Evolutionary conservation across 2,113 vertebrate genomes (phyloP).

Genomic region (Oryzias javanicus): DNA sequence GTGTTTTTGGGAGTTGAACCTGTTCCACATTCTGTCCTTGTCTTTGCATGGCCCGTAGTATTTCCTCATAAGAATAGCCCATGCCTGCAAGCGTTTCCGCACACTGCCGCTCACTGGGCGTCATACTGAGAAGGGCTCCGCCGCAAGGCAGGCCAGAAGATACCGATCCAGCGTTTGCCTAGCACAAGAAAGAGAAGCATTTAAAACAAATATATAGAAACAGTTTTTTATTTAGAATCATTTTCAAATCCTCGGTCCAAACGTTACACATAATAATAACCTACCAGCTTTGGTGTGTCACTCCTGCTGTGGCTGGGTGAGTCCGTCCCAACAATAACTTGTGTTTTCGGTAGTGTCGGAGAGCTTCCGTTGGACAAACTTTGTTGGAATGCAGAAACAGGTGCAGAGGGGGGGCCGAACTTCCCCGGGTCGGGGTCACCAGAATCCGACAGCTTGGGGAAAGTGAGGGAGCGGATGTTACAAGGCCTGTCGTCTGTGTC

Average conservation of each 20-base stretch:
- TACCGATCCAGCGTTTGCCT: constrained; percentile 58
- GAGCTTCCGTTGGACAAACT: constrained; percentile 81
- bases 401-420: constrained; percentile 34
- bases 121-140: constrained; percentile 79
- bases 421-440: constrained; percentile 67
- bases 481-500: constrained; percentile 78
- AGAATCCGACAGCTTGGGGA: constrained; percentile 93
- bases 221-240: background rate
- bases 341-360: constrained; percentile 41
- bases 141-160: constrained; percentile 51
- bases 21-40: constrained; percentile 95
- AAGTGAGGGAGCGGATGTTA: constrained; percentile 96
- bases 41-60: constrained; percentile 94
- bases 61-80: constrained; percentile 91
- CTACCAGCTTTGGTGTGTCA: constrained; percentile 68
- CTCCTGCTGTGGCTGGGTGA: constrained; percentile 53
- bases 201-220: background rate
- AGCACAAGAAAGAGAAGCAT: background rate
- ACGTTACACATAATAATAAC: background rate
- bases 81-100: constrained; percentile 90
- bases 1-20: constrained; percentile 66
- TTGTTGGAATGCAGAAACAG: constrained; percentile 52
- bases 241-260: background rate
- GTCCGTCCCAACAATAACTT: constrained; percentile 56
- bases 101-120: constrained; percentile 86